Percentiles rank a stretch among this genome's conserved stretches.
phyloP scores from a whole-genome alignment of 37 sponge, comb jelly and placozoan species.

The Spongia lamella region DNA sequence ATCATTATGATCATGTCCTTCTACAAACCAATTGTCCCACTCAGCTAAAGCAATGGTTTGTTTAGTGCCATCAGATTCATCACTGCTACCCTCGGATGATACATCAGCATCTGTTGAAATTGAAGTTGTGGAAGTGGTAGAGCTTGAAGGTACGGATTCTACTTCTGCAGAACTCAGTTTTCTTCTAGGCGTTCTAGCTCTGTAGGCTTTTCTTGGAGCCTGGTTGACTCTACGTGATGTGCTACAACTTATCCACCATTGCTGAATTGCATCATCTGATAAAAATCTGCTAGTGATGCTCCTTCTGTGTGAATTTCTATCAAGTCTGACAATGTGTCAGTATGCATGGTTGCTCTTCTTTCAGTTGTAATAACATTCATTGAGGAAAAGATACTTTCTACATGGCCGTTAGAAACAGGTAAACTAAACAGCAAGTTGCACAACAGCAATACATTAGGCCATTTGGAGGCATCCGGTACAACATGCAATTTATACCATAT shows the following conservation, averaged over 20 bases:
- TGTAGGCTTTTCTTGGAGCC: constrained; percentile 22
- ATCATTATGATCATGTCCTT: constrained; percentile 17
- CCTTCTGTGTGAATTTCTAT: constrained; percentile 45
- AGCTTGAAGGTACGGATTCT: too few species aligned
- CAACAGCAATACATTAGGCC: constrained; percentile 41
- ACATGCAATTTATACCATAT: constrained; percentile 27
- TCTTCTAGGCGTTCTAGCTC: background rate
- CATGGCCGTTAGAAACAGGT: constrained; percentile 33
- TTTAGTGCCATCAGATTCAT: background rate
- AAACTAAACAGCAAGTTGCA: constrained; percentile 25
- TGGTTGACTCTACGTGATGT: constrained; percentile 26
- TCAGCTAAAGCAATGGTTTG: constrained; percentile 5
- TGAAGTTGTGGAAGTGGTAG: too few species aligned
- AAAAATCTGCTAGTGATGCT: constrained; percentile 11
- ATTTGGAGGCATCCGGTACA: constrained; percentile 35
- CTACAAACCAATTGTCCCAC: constrained; percentile 47
- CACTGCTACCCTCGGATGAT: background rate
- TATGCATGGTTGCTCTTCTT: constrained; percentile 4
- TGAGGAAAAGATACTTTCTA: constrained; percentile 25
- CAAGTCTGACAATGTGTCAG: constrained; percentile 26
- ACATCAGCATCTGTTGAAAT: background rate
- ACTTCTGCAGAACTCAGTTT: too few species aligned
- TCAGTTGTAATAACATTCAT: constrained; percentile 35
- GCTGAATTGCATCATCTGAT: constrained; percentile 16
- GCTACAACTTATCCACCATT: constrained; percentile 26